phyloP scores from a whole-genome alignment of 2,797 vertebrate species.

The Lindbergichthys nudifrons region DNA sequence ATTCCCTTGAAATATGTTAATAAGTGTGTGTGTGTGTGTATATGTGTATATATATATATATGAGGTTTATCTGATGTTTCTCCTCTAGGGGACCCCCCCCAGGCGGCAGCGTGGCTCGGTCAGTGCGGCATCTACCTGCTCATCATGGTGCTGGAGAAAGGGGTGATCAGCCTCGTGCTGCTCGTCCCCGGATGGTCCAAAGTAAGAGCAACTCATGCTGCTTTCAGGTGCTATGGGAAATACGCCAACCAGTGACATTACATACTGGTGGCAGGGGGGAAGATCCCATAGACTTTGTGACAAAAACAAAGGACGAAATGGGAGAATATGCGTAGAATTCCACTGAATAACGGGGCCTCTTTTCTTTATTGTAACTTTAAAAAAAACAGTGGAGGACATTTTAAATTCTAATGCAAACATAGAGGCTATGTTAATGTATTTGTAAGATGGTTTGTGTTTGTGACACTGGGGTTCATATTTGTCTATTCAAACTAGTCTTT shows the following conservation, averaged over 20 bases:
- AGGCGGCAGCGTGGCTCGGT: constrained; percentile 83
- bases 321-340: not conserved
- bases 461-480: constrained; percentile 16
- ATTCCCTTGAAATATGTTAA: not conserved
- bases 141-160: constrained; percentile 88
- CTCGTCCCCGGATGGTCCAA: constrained; percentile 86
- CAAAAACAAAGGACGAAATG: not conserved
- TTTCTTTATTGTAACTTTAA: not conserved
- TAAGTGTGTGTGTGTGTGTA: no score
- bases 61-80: not conserved
- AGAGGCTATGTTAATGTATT: not conserved
- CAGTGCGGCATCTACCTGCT: constrained; percentile 87
- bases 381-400: constrained; percentile 10
- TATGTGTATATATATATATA: no score
- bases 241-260: accelerated
- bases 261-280: not conserved
- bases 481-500: constrained; percentile 18
- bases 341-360: not conserved
- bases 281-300: not conserved
- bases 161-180: constrained; percentile 80
- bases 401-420: constrained; percentile 20
- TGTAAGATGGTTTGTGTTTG: constrained; percentile 14
- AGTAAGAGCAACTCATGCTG: constrained; percentile 59
- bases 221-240: not conserved
- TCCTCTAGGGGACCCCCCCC: constrained; percentile 82